These are phyloP conservation scores for Zapornia atra DNA, from an alignment of 2,113 vertebrate genomes.

Conservation along the genomic window DNA sequence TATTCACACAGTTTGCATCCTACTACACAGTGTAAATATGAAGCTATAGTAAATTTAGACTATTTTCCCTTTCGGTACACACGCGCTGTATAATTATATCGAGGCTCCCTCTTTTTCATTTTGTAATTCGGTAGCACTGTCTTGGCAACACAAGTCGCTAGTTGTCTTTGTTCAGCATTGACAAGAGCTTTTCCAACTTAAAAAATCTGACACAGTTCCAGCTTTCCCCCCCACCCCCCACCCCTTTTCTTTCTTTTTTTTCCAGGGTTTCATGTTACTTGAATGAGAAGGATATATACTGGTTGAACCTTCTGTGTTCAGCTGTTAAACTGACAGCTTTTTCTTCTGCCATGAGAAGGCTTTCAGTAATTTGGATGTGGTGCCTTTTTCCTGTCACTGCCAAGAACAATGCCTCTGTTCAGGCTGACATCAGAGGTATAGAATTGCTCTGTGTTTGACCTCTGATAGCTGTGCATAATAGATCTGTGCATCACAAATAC, in stretches of 20 bases:
- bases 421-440: constrained; percentile 38
- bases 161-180: constrained; percentile 55
- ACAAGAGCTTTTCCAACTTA: constrained; percentile 65
- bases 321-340: constrained; percentile 70
- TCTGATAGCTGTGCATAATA: constrained; percentile 52
- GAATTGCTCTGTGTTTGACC: constrained; percentile 57
- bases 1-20: background rate
- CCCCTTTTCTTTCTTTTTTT: background rate
- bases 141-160: constrained; percentile 55
- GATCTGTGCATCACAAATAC: constrained; percentile 28
- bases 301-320: constrained; percentile 67
- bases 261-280: constrained; percentile 71
- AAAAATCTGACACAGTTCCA: constrained; percentile 58
- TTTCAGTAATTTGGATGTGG: constrained; percentile 48
- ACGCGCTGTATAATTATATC: background rate
- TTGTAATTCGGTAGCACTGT: constrained; percentile 52
- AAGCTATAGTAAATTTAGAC: background rate
- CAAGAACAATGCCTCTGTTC: constrained; percentile 39
- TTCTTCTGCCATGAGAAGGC: constrained; percentile 73
- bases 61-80: background rate
- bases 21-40: background rate
- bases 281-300: constrained; percentile 60
- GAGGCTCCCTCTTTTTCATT: background rate
- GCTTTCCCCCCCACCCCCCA: background rate
- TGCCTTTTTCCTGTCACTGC: constrained; percentile 43